These are phyloP conservation scores for Pristionchus japonicus DNA, from an alignment of 2,888 invertebrate species.

Conservation along the genomic window DNA sequence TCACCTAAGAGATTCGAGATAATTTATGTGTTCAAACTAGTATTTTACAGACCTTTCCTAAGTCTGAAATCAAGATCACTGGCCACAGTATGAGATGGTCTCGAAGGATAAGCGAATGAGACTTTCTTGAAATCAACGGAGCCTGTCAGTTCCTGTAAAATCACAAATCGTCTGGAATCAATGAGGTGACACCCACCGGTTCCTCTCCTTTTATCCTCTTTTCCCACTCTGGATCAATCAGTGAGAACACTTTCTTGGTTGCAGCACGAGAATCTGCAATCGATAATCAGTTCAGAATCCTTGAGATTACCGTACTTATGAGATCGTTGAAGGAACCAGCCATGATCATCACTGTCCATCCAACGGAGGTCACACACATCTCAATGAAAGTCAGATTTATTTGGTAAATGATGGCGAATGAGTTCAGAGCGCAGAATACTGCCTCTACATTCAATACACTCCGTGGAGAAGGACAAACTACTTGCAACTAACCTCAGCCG, in stretches of 20 bases:
- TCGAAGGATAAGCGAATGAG: constrained; percentile 40
- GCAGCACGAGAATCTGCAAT: neutral
- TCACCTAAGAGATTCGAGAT: constrained; percentile 45
- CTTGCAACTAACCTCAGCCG: constrained; percentile 9
- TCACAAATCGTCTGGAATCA: neutral
- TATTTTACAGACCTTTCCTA: neutral
- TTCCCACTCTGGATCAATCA: constrained; percentile 17
- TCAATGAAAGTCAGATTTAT: neutral
- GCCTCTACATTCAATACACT: too few relatives aligned
- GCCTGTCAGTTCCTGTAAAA: neutral
- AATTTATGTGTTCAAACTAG: neutral
- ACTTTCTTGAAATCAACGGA: neutral
- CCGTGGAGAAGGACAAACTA: neutral
- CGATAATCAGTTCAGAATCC: neutral
- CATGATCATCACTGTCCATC: constrained; percentile 25
- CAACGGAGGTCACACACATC: constrained; percentile 6
- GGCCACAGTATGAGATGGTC: neutral
- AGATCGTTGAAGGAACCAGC: constrained; percentile 30
- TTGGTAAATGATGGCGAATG: neutral
- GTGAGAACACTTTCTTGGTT: constrained; percentile 3
- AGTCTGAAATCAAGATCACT: neutral
- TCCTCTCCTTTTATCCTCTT: neutral
- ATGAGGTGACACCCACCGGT: neutral
- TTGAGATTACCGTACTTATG: constrained; percentile 27
- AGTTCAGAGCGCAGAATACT: too few relatives aligned